Percentiles rank a stretch among this genome's conserved stretches.
Evolutionary conservation across 2,888 invertebrate genomes (phyloP).

Genomic region (Nematopogon swammerdamellus): DNA sequence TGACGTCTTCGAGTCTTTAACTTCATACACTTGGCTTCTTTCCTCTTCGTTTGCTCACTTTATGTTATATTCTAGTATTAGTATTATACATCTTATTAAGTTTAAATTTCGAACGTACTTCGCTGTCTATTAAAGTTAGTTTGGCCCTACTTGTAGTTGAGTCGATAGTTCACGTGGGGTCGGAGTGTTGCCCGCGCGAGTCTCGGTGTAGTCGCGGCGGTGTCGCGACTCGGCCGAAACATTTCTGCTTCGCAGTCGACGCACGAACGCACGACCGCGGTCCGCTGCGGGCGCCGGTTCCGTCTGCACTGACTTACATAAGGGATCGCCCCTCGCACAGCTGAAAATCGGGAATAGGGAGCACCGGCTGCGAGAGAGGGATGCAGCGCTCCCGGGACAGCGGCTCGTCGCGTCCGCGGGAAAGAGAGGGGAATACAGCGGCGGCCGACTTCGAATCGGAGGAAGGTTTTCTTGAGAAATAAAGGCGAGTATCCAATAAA

Average conservation of each 20-base stretch:
- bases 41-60: no score
- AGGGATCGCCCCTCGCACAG: constrained; percentile 42
- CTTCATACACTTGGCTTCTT: no score
- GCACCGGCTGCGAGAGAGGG: neutral
- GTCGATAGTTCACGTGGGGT: no score
- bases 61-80: no score
- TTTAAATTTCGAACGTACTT: no score
- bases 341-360: constrained; percentile 9
- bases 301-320: constrained; percentile 50
- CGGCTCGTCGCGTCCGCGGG: constrained; percentile 9
- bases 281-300: constrained; percentile 20
- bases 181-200: no score
- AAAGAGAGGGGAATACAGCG: constrained; percentile 38
- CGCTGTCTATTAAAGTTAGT: no score
- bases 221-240: neutral
- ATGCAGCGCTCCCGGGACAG: neutral
- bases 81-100: no score
- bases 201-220: no score
- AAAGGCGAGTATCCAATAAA: neutral
- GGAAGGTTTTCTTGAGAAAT: neutral
- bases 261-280: neutral
- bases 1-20: no score
- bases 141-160: no score
- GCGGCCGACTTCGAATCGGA: constrained; percentile 25
- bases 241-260: neutral